A percentile compares a stretch with the other conserved stretches of the same genome.
Evolutionary conservation across 2,797 vertebrate species (phyloP).

Genomic region (Astyanax mexicanus): DNA sequence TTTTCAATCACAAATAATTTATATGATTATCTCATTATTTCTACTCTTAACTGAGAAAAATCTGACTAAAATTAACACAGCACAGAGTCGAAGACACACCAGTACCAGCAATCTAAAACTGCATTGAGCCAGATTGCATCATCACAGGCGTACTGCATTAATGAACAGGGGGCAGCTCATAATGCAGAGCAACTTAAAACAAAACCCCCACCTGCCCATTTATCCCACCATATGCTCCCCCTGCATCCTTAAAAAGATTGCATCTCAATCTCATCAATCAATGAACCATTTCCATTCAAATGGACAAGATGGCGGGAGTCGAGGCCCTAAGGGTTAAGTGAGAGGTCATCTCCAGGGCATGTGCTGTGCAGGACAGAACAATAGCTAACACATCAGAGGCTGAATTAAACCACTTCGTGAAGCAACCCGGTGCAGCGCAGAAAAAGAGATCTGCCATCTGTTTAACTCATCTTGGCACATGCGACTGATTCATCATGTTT

Average conservation of each 20-base stretch:
- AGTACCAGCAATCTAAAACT: neutral
- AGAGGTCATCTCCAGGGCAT: constrained; percentile 37
- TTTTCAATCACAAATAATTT: constrained; percentile 20
- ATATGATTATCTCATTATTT: constrained; percentile 23
- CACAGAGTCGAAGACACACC: neutral
- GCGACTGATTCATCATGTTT: constrained; percentile 33
- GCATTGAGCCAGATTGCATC: neutral
- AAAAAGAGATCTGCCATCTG: constrained; percentile 41
- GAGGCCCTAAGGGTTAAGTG: constrained; percentile 39
- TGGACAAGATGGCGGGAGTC: constrained; percentile 52
- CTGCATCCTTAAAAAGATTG: constrained; percentile 64
- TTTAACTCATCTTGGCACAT: constrained; percentile 30
- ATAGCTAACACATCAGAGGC: constrained; percentile 40
- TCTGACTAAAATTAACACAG: neutral
- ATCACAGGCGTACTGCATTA: neutral
- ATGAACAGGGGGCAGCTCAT: constrained; percentile 4
- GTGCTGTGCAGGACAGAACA: constrained; percentile 29
- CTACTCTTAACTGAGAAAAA: constrained; percentile 1
- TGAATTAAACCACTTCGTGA: constrained; percentile 15
- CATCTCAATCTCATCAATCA: constrained; percentile 62
- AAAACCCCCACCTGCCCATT: constrained; percentile 66
- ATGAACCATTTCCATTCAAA: constrained; percentile 66
- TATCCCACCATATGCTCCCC: constrained; percentile 69
- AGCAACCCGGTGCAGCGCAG: constrained; percentile 17
- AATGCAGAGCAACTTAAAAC: constrained; percentile 24